These are phyloP conservation scores for Antheraea pernyi DNA, from an alignment of 1,140 invertebrate genomes.

Conservation along the genomic window DNA sequence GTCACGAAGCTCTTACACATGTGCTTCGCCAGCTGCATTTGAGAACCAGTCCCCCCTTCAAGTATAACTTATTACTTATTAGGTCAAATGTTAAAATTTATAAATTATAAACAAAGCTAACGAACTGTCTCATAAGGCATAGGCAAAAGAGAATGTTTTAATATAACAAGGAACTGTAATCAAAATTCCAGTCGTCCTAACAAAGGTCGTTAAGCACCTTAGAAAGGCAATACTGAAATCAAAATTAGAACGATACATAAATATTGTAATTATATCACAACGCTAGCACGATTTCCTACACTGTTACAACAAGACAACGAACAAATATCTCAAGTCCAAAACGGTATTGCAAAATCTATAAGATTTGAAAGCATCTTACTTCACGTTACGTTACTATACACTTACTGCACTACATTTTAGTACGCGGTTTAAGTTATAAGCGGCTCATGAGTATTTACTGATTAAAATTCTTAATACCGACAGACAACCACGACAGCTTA, in stretches of 20 bases:
- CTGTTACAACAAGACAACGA: neutral
- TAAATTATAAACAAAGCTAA: no score
- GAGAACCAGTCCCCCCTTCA: no score
- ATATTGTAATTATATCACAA: neutral
- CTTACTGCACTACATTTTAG: slow-evolving; percentile 18
- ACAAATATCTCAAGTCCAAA: slow-evolving; percentile 1
- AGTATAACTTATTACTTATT: no score
- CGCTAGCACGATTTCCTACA: neutral
- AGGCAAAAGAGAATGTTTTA: neutral
- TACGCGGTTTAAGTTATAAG: slow-evolving; percentile 15
- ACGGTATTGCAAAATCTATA: slow-evolving; percentile 39
- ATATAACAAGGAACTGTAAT: neutral
- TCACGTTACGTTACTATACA: slow-evolving; percentile 33
- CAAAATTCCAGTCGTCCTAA: neutral
- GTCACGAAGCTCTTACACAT: no score
- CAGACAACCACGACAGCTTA: no score
- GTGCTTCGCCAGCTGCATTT: no score
- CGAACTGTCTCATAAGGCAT: no score
- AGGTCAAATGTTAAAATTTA: no score
- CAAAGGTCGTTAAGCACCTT: neutral
- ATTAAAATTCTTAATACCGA: no score
- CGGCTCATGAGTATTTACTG: neutral
- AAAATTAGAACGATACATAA: neutral
- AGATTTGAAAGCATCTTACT: slow-evolving; percentile 43
- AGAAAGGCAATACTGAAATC: neutral